phyloP scores from a whole-genome alignment of 2,113 vertebrate genomes.

The Chroicocephalus ridibundus region DNA sequence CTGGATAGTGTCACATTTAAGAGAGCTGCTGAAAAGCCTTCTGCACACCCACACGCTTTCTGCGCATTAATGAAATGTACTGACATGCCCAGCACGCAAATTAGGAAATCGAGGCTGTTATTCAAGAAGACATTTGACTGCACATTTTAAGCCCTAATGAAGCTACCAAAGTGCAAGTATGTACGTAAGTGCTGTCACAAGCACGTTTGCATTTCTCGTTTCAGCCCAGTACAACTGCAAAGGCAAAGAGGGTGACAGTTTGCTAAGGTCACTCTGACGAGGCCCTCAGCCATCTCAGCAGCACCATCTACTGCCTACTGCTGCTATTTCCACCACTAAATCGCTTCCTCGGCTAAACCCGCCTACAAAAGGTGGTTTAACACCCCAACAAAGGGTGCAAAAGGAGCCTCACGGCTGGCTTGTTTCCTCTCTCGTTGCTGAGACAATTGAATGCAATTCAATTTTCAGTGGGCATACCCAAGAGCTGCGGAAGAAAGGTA shows the following conservation, averaged over 20 bases:
- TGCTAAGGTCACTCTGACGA: not conserved
- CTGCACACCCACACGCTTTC: not conserved
- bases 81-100: not conserved
- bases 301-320: slow-evolving; percentile 40
- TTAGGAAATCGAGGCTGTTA: not conserved
- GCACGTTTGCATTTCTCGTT: not conserved
- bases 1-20: rapidly evolving
- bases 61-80: not conserved
- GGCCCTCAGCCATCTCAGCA: not conserved
- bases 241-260: not conserved
- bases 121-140: not conserved
- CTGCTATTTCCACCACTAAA: not conserved
- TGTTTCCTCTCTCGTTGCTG: not conserved
- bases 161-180: not conserved
- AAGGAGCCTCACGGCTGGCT: not conserved
- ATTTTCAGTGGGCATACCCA: not conserved
- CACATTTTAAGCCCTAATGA: not conserved
- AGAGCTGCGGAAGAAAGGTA: not conserved
- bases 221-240: not conserved
- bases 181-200: not conserved
- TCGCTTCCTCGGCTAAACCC: rapidly evolving
- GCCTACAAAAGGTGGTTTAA: not conserved
- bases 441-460: not conserved
- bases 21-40: not conserved
- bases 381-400: not conserved